Conservation (phyloP, 2,113 vertebrate species). For the Barnardius zonarius region DNA sequence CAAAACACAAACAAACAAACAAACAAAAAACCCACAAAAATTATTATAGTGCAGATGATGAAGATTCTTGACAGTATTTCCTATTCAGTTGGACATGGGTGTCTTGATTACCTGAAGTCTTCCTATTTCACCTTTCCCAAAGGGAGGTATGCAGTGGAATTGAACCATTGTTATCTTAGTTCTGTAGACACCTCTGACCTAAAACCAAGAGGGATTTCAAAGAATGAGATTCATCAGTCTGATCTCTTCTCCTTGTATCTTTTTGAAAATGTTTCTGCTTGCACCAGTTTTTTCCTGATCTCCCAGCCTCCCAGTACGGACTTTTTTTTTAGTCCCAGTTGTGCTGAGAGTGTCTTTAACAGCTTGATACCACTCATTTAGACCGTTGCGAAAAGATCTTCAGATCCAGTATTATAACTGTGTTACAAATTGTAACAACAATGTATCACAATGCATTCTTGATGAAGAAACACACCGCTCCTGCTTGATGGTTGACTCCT, state of each 20-base stretch:
- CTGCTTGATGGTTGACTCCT: neutral
- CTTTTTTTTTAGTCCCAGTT: neutral
- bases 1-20: too few relatives aligned
- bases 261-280: neutral
- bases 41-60: neutral
- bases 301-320: neutral
- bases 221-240: neutral
- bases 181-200: neutral
- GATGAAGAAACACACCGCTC: neutral
- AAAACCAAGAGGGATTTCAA: neutral
- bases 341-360: neutral
- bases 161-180: neutral
- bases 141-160: neutral
- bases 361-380: neutral
- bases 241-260: neutral
- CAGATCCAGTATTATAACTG: neutral
- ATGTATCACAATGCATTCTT: neutral
- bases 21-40: neutral
- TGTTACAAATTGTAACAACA: fast-evolving
- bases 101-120: neutral
- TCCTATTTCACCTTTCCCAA: neutral
- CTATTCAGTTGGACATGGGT: neutral
- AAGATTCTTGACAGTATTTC: neutral
- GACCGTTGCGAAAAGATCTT: neutral
- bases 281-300: neutral